Percentiles rank a stretch among this genome's conserved stretches.
Evolutionary conservation across 2,888 invertebrate species (phyloP).

Genomic region (Tetheella fluctuosa): DNA sequence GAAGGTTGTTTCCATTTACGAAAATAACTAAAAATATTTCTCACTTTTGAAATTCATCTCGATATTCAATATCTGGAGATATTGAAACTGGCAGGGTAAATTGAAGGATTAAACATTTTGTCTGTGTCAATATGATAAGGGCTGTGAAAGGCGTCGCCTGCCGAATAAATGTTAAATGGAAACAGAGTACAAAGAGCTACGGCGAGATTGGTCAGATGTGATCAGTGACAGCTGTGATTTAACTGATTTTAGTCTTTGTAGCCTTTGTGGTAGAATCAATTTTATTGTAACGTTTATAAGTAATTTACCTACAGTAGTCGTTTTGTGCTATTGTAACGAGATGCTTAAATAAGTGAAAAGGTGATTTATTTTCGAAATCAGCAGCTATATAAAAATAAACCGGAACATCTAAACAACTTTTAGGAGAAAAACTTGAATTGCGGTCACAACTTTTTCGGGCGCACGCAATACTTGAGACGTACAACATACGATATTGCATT

Average conservation of each 20-base stretch:
- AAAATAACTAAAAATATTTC: slow-evolving; percentile 25
- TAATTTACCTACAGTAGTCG: background rate
- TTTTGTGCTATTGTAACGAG: slow-evolving; percentile 15
- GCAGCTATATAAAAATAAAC: slow-evolving; percentile 46
- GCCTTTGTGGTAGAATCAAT: too few relatives aligned
- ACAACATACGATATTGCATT: background rate
- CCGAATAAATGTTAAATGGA: slow-evolving; percentile 67
- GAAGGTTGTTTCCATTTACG: slow-evolving; percentile 11
- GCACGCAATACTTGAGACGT: too few relatives aligned
- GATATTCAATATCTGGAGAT: slow-evolving; percentile 42
- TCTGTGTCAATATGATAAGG: slow-evolving; percentile 79
- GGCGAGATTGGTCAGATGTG: slow-evolving; percentile 62
- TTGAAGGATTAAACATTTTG: slow-evolving; percentile 70
- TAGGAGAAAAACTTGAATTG: slow-evolving; percentile 50
- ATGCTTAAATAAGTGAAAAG: slow-evolving; percentile 17
- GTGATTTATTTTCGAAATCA: slow-evolving; percentile 19
- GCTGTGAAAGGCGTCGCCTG: slow-evolving; percentile 59
- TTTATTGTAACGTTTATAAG: too few relatives aligned
- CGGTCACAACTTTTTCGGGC: slow-evolving; percentile 43
- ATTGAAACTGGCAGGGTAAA: slow-evolving; percentile 62
- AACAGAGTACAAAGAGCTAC: slow-evolving; percentile 65
- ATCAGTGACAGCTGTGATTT: slow-evolving; percentile 57
- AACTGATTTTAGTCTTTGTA: slow-evolving; percentile 42
- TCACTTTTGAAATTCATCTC: slow-evolving; percentile 31
- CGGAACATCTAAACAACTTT: slow-evolving; percentile 55